Evolutionary conservation across 2,113 vertebrate genomes (phyloP).

Genomic region (Perca schrenkii): DNA sequence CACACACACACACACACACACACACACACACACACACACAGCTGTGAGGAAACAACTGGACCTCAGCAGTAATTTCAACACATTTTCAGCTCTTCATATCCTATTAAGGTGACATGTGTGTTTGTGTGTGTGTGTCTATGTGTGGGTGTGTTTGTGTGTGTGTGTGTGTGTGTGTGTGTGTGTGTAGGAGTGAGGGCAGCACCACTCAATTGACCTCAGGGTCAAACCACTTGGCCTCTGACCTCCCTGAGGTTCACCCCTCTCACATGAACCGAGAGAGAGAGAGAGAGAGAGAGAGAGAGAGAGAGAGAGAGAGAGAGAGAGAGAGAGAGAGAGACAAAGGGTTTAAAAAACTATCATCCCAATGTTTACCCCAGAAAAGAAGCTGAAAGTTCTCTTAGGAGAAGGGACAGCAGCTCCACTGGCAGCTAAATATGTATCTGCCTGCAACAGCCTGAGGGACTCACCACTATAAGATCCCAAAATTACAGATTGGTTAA

Average conservation of each 20-base stretch:
- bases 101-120: slow-evolving; percentile 70
- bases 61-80: slow-evolving; percentile 51
- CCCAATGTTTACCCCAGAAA: too few species aligned
- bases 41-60: slow-evolving; percentile 38
- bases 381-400: too few species aligned
- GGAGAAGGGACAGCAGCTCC: too few species aligned
- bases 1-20: slow-evolving; percentile 4
- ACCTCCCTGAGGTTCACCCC: slow-evolving; percentile 61
- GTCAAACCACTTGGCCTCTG: slow-evolving; percentile 86
- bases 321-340: neutral
- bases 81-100: slow-evolving; percentile 82
- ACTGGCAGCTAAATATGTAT: too few species aligned
- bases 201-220: slow-evolving; percentile 84
- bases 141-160: slow-evolving; percentile 24
- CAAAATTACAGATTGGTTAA: too few species aligned
- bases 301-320: slow-evolving; percentile 22
- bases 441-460: too few species aligned
- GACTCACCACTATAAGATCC: too few species aligned
- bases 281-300: slow-evolving; percentile 24
- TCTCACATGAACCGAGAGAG: slow-evolving; percentile 46
- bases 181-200: slow-evolving; percentile 72
- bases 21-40: neutral
- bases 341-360: too few species aligned
- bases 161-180: slow-evolving; percentile 35
- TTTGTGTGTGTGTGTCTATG: slow-evolving; percentile 23